Percentiles rank a stretch among this genome's conserved stretches.
These are phyloP conservation scores for Synanthedon myopaeformis DNA, from an alignment of 2,888 invertebrate species.

Conservation along the genomic window DNA sequence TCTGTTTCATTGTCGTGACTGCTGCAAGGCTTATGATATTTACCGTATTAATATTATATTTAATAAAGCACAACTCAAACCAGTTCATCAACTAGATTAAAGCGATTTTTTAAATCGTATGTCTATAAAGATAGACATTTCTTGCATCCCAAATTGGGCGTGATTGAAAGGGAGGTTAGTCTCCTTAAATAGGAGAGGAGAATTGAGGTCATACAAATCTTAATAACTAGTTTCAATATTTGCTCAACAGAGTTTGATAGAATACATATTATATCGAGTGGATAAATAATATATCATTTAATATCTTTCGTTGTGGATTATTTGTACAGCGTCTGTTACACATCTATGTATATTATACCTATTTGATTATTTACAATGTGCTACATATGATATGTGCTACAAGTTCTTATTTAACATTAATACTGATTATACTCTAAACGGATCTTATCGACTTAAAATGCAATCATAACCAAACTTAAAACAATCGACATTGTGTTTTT, in stretches of 20 bases:
- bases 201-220: background rate
- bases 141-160: background rate
- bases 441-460: background rate
- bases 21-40: background rate
- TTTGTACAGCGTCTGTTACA: too few species aligned
- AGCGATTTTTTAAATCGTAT: too few species aligned
- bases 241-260: background rate
- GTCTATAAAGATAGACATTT: background rate
- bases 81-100: too few species aligned
- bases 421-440: background rate
- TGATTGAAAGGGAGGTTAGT: background rate
- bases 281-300: too few species aligned
- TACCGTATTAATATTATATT: background rate
- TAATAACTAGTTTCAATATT: background rate
- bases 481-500: background rate
- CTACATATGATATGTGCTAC: too few species aligned
- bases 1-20: conserved; percentile 36
- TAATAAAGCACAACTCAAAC: background rate
- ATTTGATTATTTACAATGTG: too few species aligned
- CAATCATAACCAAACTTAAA: background rate
- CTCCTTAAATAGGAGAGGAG: background rate
- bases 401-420: too few species aligned
- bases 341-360: too few species aligned
- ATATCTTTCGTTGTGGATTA: too few species aligned
- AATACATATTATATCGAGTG: too few species aligned